Percentiles rank a stretch among this genome's conserved stretches.
Evolutionary conservation across 2,113 vertebrate genomes (phyloP).

Genomic region (Felis catus): F.catus_Fca126_mat1.0 CM031423.1:30255001-30255500

Average conservation of each 20-base stretch:
- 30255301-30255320: neutral
- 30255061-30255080: neutral
- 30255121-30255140: neutral
- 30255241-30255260: neutral
- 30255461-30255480: neutral
- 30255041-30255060: neutral
- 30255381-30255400: neutral
- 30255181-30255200: neutral
- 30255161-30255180: neutral
- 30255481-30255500: neutral
- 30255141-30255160: neutral
- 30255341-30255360: neutral
- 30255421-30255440: neutral
- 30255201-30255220: neutral
- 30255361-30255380: neutral
- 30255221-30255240: neutral
- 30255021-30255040: neutral
- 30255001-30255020: neutral
- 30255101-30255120: neutral
- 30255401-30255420: neutral
- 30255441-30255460: neutral
- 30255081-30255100: neutral
- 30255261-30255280: neutral
- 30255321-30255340: neutral
- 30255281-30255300: neutral